A percentile compares a stretch with the other conserved stretches of the same genome.
Conservation (phyloP, 2,113 vertebrate genomes). For the Gavialis gangeticus region DNA sequence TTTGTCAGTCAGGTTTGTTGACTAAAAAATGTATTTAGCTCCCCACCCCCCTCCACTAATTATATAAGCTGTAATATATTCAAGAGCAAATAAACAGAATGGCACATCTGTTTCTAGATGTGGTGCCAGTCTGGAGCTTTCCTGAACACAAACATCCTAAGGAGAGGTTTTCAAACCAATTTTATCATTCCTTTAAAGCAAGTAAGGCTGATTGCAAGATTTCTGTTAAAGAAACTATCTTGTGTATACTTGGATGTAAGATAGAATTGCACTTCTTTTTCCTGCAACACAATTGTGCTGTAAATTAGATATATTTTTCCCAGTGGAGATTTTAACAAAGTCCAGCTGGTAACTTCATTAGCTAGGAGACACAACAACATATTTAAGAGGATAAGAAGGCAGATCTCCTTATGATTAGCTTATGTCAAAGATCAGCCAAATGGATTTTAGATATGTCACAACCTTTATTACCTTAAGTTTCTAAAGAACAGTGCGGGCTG, state of each 20-base stretch:
- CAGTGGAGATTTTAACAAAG: neutral
- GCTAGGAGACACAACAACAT: neutral
- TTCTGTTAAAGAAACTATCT: neutral
- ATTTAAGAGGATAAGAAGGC: slow-evolving; percentile 5
- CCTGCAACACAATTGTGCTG: neutral
- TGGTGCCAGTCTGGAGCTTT: neutral
- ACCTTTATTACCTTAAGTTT: neutral
- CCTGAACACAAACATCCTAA: neutral
- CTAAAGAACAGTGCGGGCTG: neutral
- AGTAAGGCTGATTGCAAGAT: neutral
- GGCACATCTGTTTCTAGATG: neutral
- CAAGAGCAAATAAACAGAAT: neutral
- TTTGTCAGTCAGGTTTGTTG: neutral
- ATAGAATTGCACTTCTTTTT: neutral
- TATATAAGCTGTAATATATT: neutral
- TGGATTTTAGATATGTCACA: slow-evolving; percentile 5
- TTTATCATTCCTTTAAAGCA: neutral
- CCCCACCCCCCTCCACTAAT: neutral
- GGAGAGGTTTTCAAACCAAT: slow-evolving; percentile 2
- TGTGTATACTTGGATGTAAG: neutral
- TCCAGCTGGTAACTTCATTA: neutral
- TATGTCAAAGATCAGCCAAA: neutral
- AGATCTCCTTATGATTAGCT: neutral
- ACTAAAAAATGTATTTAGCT: neutral
- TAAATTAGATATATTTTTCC: neutral